A percentile compares a stretch with the other conserved stretches of the same genome.
These are phyloP conservation scores for Oryzias celebensis DNA, from an alignment of 2,113 vertebrate species.

Conservation along the genomic window DNA sequence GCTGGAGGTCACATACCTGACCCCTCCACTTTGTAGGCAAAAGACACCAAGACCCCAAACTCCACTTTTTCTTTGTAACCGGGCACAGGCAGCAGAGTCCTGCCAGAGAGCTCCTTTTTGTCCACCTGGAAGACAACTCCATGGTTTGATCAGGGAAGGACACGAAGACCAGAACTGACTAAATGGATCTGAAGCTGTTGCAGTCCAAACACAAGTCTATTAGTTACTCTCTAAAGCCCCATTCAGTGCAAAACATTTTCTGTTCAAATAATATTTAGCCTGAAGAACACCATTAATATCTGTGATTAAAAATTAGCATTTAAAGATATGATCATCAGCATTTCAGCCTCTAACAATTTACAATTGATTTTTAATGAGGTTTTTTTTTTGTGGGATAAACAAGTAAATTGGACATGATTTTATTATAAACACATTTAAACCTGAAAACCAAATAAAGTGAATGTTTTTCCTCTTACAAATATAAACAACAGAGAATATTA, in stretches of 20 bases:
- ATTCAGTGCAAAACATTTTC: background rate
- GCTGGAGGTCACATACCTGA: constrained; percentile 72
- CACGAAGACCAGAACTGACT: background rate
- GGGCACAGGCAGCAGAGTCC: constrained; percentile 87
- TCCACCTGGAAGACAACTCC: constrained; percentile 79
- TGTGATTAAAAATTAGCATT: no score
- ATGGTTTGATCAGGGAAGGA: background rate
- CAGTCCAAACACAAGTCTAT: background rate
- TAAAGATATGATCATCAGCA: no score
- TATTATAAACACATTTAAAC: no score
- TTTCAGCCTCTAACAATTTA: no score
- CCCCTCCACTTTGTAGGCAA: constrained; percentile 85
- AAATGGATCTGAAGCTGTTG: background rate
- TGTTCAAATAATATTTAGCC: no score
- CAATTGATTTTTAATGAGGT: no score
- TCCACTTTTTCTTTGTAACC: constrained; percentile 91
- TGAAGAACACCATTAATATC: no score
- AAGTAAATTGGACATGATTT: no score
- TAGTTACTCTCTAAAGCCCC: background rate
- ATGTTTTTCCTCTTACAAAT: no score
- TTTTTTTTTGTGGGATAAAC: no score
- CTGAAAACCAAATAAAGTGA: no score
- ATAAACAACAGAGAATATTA: no score
- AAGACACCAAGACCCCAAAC: constrained; percentile 89
- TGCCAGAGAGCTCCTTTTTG: constrained; percentile 86